Percentiles rank a stretch among this genome's conserved stretches.
Conservation (phyloP, 1,140 invertebrate species). For the Cydia fagiglandana region DNA sequence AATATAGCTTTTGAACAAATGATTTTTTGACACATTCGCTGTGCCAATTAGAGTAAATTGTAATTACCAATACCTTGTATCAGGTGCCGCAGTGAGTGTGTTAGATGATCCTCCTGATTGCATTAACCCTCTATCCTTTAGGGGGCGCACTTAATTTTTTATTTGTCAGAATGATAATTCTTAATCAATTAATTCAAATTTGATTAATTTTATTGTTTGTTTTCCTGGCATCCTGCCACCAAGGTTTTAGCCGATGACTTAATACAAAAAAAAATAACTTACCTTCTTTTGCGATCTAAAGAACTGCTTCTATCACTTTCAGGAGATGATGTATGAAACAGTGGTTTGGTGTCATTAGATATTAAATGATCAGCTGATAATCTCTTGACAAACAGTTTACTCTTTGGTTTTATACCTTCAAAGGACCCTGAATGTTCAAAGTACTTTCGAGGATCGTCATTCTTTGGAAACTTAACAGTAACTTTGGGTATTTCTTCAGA, state of each 20-base stretch:
- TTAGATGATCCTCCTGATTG: neutral
- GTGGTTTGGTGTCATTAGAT: conserved; percentile 64
- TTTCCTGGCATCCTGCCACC: no score
- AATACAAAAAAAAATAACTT: conserved; percentile 35
- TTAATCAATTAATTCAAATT: no score
- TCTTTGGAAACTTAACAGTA: conserved; percentile 68
- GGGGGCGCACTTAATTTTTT: no score
- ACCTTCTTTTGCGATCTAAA: conserved; percentile 72
- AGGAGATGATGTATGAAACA: conserved; percentile 69
- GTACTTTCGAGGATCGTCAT: conserved; percentile 61
- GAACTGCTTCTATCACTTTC: conserved; percentile 74
- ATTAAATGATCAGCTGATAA: conserved; percentile 74
- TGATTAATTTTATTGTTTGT: no score
- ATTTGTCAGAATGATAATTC: no score
- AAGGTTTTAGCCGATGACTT: neutral
- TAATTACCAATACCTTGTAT: neutral
- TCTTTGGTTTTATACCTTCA: conserved; percentile 72
- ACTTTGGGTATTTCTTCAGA: conserved; percentile 70
- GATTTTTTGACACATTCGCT: neutral
- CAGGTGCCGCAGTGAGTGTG: neutral
- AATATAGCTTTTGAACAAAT: no score
- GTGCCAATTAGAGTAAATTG: no score
- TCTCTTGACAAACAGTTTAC: conserved; percentile 73
- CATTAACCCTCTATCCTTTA: neutral
- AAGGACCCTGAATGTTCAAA: conserved; percentile 74